Conservation (phyloP, 2,113 vertebrate genomes). For the Percina caprodes region DNA sequence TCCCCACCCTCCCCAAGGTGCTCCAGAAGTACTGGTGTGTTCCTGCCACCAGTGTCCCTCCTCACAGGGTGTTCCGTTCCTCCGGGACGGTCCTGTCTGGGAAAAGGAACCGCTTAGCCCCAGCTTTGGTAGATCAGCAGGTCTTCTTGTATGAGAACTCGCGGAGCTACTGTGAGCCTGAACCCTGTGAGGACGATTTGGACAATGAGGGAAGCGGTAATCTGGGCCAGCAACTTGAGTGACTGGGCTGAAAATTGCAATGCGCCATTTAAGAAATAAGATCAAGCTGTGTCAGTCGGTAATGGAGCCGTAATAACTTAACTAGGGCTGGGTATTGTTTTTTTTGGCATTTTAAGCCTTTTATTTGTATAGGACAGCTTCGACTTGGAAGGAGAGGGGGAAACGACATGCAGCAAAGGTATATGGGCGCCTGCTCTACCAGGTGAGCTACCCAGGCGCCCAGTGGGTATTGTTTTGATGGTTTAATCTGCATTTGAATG, state of each 20-base stretch:
- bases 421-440: no score
- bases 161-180: slow-evolving; percentile 77
- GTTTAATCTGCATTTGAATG: no score
- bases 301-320: no score
- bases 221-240: slow-evolving; percentile 72
- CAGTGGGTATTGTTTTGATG: no score
- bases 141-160: slow-evolving; percentile 92
- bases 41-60: slow-evolving; percentile 84
- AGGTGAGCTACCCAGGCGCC: no score
- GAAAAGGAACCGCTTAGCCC: slow-evolving; percentile 89
- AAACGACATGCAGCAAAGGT: no score
- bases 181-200: slow-evolving; percentile 80
- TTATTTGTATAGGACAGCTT: no score
- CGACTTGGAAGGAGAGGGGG: no score
- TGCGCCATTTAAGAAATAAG: neutral
- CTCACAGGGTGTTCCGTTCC: slow-evolving; percentile 87
- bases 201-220: slow-evolving; percentile 77
- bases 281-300: neutral
- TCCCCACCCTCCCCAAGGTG: slow-evolving; percentile 88
- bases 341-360: no score
- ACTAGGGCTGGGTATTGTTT: no score
- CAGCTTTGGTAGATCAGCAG: slow-evolving; percentile 87
- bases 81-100: slow-evolving; percentile 85
- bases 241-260: slow-evolving; percentile 32
- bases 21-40: slow-evolving; percentile 93